phyloP scores from a whole-genome alignment of 2,797 vertebrate genomes.

The Chlorospingus flavigularis region DNA sequence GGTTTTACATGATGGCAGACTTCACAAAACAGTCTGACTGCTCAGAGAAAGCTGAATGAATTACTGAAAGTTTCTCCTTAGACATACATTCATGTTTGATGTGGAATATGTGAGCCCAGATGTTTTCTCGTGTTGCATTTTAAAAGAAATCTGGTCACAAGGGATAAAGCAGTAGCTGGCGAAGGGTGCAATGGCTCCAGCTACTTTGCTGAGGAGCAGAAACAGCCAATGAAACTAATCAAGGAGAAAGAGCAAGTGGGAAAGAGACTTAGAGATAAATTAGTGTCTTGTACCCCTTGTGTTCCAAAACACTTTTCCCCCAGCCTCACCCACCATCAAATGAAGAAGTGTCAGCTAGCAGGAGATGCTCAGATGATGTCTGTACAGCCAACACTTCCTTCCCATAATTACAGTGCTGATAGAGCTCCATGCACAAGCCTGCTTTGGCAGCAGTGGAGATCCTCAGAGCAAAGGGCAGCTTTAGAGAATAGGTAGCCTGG shows the following conservation, averaged over 20 bases:
- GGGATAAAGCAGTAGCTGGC: background rate
- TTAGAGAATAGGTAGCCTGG: background rate
- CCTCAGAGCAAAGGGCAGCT: background rate
- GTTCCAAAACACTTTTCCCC: background rate
- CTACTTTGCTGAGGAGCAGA: background rate
- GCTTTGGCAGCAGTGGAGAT: background rate
- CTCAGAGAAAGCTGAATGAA: constrained; percentile 5
- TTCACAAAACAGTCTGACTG: background rate
- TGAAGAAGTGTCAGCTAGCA: background rate
- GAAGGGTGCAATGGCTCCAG: background rate
- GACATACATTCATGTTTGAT: background rate
- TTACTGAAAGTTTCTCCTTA: background rate
- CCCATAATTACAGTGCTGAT: fast-evolving
- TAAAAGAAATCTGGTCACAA: background rate
- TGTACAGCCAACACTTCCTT: background rate
- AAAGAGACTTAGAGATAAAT: background rate
- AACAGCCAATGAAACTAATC: background rate
- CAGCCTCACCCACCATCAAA: background rate
- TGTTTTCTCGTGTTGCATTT: background rate
- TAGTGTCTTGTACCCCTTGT: background rate
- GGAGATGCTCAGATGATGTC: background rate
- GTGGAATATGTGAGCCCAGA: background rate
- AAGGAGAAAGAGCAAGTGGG: background rate
- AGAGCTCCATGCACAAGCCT: fast-evolving
- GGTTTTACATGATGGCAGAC: background rate